These are phyloP conservation scores for Drosophila bipectinata DNA, from an alignment of 1,140 invertebrate genomes.

Conservation along the genomic window DNA sequence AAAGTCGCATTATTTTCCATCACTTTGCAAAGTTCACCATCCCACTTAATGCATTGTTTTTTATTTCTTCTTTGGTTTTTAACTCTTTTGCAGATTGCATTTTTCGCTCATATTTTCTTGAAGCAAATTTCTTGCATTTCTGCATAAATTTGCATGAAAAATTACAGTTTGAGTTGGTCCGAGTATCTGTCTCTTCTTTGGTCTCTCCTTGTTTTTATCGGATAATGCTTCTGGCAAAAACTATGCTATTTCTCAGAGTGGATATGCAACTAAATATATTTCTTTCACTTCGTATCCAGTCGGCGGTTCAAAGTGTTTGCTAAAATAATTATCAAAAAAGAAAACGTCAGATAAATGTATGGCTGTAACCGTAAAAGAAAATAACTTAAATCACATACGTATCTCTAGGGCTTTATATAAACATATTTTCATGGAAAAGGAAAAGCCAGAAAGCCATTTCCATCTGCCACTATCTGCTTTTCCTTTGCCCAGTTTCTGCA, in stretches of 20 bases:
- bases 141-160: slow-evolving; percentile 78
- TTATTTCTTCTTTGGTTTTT: slow-evolving; percentile 18
- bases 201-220: slow-evolving; percentile 22
- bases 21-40: slow-evolving; percentile 64
- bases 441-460: slow-evolving; percentile 29
- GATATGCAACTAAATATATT: slow-evolving; percentile 17
- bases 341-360: neutral
- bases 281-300: neutral
- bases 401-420: neutral
- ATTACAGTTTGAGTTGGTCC: slow-evolving; percentile 41
- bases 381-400: slow-evolving; percentile 12
- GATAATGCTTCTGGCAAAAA: slow-evolving; percentile 15
- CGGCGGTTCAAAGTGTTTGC: slow-evolving; percentile 7
- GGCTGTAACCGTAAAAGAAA: neutral
- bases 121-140: slow-evolving; percentile 62
- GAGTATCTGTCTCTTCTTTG: slow-evolving; percentile 23
- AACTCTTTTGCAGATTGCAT: slow-evolving; percentile 48
- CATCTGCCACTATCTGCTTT: slow-evolving; percentile 15
- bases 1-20: slow-evolving; percentile 80
- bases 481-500: slow-evolving; percentile 1
- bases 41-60: slow-evolving; percentile 21
- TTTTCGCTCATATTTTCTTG: slow-evolving; percentile 55
- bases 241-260: slow-evolving; percentile 30
- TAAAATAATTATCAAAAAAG: slow-evolving; percentile 17
- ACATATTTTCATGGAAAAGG: neutral